A percentile compares a stretch with the other conserved stretches of the same genome.
Conservation (phyloP, 2,888 invertebrate species). For the Ectemnius cavifrons region DNA sequence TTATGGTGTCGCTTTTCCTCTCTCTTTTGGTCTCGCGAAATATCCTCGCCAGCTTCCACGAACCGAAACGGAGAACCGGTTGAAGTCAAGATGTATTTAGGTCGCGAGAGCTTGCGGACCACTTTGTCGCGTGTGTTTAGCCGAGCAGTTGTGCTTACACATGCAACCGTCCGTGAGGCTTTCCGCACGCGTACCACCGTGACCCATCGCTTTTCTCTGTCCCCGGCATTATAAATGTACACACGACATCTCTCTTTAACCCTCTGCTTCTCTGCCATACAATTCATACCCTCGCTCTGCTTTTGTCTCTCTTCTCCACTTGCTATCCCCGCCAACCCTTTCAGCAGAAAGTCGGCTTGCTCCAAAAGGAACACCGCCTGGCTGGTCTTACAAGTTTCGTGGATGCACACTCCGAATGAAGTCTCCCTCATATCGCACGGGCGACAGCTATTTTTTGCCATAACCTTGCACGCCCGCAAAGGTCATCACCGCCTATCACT, state of each 20-base stretch:
- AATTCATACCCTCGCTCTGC: constrained; percentile 26
- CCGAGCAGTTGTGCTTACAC: constrained; percentile 42
- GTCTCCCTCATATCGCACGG: constrained; percentile 15
- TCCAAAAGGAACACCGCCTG: too few species aligned
- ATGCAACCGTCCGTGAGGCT: constrained; percentile 22
- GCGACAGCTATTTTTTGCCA: too few species aligned
- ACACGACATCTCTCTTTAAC: constrained; percentile 24
- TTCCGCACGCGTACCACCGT: constrained; percentile 34
- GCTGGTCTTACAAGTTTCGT: too few species aligned
- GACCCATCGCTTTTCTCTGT: constrained; percentile 9
- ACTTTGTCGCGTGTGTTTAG: constrained; percentile 17
- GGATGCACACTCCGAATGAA: neutral
- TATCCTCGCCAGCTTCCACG: constrained; percentile 13
- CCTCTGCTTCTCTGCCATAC: constrained; percentile 9
- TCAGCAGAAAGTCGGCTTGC: too few species aligned
- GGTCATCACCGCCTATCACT: constrained; percentile 16
- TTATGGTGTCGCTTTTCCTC: constrained; percentile 46
- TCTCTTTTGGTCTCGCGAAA: constrained; percentile 25
- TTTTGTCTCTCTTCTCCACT: constrained; percentile 28
- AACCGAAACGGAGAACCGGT: constrained; percentile 25
- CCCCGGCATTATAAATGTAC: constrained; percentile 41
- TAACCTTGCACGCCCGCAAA: neutral
- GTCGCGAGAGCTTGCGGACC: constrained; percentile 44
- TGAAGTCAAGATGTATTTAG: constrained; percentile 47
- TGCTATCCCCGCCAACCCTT: neutral